Evolutionary conservation across 1,140 invertebrate genomes (phyloP), one percentile per base, ranked within the genome.

Genomic region (Drosophila pectinifera): DNA sequence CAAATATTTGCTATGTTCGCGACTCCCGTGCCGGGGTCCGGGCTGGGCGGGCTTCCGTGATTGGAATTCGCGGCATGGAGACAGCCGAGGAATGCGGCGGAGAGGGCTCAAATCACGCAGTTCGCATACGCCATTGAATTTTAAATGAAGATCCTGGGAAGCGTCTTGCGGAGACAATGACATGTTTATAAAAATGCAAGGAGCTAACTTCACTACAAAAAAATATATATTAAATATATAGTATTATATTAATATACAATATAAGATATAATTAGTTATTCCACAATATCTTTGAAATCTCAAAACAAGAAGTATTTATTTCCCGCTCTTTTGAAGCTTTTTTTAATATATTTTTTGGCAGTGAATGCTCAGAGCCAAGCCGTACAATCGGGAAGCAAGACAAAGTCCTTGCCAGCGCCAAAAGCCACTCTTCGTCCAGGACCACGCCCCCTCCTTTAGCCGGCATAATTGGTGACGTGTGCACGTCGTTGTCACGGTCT

Each of bases 101-200:
- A 45, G 54, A 42, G 69, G 53, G 59, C 69, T 67, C 55, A 85
- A 86, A 88, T 88, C 84, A 88, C 84, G 84, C 72, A 73, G 80
- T 64, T 77, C 67, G 72, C 63, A 77, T 73, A 88, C 84, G 67
- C 76, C 62, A 80, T 89, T 89, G 83, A 89, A 88, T 83, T 89
- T 88, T 83, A 89, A 86, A 88, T 88, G 84, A 88, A 89, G 79
- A 72, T 70, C 34, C 61, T 49, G 31, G 34, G 31, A n/a, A 39
- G 48, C 39, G 26, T 41, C 34, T 26, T 16, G 28, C 51, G 11
- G 14, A 41, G 61, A 63, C 56, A 53, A 41, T 83, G 79, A 79
- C 78, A 86, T 86, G 83, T 88, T 78, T 88, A 76, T 72, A 72
- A 76, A 76, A 81, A 49, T 88, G 78, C 70, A 82, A 57, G 70